Base-by-base conservation (phyloP, 1,140 invertebrate genomes). In the Arion vulgaris region DNA sequence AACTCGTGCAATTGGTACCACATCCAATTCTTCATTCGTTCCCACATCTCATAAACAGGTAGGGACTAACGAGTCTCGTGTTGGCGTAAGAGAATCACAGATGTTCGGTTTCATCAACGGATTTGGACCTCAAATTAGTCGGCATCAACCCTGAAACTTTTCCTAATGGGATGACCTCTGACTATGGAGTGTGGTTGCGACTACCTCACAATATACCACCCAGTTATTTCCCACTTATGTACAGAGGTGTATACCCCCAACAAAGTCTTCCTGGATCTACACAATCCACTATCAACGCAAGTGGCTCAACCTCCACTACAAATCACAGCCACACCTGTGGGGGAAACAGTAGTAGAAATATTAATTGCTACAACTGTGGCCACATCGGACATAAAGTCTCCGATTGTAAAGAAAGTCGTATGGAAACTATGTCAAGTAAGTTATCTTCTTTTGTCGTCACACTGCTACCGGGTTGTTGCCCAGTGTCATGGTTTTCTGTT, bases 351-450 rank as follows among this genome's bases (percentile, higher is more conserved):
- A 34, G 32, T 39, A 23, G 86, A 66, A 94, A 95, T 87, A 92
- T 94, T 75, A 94, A 93, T 0, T 95, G 95, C 87, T 96, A 95
- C 91, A 96, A 96, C 89, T 96, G 95, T 92, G 95, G 95, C 62
- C 95, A 94, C 41, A 93, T 94, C 73, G 95, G 93, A 79, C 97
- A 98, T 91, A 93, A 94, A 26, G 96, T 96, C 1, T 92, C 94
- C 81, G 96, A 97, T 53, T 98, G 97, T 90, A 95, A 95, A 85
- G 96, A 96, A 89, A 95, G 95, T 79, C 96, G 96, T 15, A 96
- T 97, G 94, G 96, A 98, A 89, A 82, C 74, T 51, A 86, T 88
- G 83, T 85, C 86, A 69, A 87, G 88, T 86, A 86, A 73, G 83
- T 45, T 57, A 45, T n/a, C n/a, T n/a, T n/a, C n/a, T n/a, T n/a